These are phyloP conservation scores for Aeoliscus strigatus DNA, from an alignment of 2,797 vertebrate species.

Conservation along the genomic window DNA sequence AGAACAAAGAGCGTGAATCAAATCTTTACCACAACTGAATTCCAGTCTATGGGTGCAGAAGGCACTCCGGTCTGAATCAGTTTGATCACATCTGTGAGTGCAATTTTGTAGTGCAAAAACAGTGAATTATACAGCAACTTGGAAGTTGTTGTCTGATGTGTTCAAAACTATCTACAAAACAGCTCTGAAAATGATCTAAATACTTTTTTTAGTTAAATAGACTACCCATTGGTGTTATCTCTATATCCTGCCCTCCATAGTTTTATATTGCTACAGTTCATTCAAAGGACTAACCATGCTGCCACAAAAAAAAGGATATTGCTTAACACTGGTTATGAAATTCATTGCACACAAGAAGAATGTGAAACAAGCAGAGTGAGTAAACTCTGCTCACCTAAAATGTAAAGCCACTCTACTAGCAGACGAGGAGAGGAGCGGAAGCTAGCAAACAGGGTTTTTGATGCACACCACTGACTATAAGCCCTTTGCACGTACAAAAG, in stretches of 20 bases:
- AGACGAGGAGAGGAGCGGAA: conserved; percentile 29
- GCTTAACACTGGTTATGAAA: conserved; percentile 9
- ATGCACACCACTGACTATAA: conserved; percentile 22
- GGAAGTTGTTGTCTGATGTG: no score
- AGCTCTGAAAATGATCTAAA: no score
- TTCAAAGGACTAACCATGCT: no score
- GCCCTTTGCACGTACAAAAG: conserved; percentile 10
- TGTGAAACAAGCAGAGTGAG: conserved; percentile 28
- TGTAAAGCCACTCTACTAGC: conserved; percentile 13
- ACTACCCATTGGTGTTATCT: no score
- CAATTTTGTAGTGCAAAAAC: no score
- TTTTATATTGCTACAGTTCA: no score
- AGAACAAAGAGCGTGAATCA: conserved; percentile 4
- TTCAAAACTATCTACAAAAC: no score
- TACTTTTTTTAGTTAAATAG: no score
- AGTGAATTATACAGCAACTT: no score
- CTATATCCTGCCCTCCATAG: no score
- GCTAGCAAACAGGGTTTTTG: conserved; percentile 23
- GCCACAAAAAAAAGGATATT: no score
- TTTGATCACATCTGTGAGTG: conserved; percentile 19
- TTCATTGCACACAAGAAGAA: conserved; percentile 27
- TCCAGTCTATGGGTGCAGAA: background rate
- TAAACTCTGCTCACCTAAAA: conserved; percentile 25
- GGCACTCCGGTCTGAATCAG: background rate
- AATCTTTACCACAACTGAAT: background rate